Conservation (phyloP, 2,888 invertebrate species). For the Spodoptera picta region DNA sequence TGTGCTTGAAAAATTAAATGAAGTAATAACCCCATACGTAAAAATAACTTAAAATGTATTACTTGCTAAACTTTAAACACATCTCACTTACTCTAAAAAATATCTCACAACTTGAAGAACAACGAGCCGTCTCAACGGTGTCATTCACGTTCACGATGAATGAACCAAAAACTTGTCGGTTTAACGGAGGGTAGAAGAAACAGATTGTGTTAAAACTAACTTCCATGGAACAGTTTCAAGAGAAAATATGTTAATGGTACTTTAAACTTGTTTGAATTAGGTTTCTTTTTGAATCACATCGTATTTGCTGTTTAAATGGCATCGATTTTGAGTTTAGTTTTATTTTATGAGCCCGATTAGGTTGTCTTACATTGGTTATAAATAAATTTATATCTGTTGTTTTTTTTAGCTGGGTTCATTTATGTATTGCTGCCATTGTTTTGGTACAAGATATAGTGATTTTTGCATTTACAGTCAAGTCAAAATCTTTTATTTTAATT, state of each 20-base stretch:
- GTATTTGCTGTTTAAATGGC: slow-evolving; percentile 48
- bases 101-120: slow-evolving; percentile 5
- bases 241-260: slow-evolving; percentile 65
- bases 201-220: slow-evolving; percentile 62
- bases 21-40: too few species aligned
- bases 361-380: slow-evolving; percentile 1
- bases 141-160: slow-evolving; percentile 50
- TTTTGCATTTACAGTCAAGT: too few species aligned
- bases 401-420: too few species aligned
- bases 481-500: too few species aligned
- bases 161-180: slow-evolving; percentile 47
- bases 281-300: slow-evolving; percentile 59
- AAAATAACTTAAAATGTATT: too few species aligned
- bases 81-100: neutral
- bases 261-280: slow-evolving; percentile 64
- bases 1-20: too few species aligned
- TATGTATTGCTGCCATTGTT: too few species aligned
- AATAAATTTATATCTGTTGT: too few species aligned
- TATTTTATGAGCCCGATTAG: slow-evolving; percentile 12
- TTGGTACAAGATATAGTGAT: too few species aligned
- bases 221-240: slow-evolving; percentile 56
- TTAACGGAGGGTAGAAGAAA: slow-evolving; percentile 58
- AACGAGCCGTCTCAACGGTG: slow-evolving; percentile 26
- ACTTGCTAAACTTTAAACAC: too few species aligned
- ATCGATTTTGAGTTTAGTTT: slow-evolving; percentile 44